Evolutionary conservation across 2,113 vertebrate species (phyloP), one percentile per base, ranked within the genome.

Genomic region (Verasper variegatus): DNA sequence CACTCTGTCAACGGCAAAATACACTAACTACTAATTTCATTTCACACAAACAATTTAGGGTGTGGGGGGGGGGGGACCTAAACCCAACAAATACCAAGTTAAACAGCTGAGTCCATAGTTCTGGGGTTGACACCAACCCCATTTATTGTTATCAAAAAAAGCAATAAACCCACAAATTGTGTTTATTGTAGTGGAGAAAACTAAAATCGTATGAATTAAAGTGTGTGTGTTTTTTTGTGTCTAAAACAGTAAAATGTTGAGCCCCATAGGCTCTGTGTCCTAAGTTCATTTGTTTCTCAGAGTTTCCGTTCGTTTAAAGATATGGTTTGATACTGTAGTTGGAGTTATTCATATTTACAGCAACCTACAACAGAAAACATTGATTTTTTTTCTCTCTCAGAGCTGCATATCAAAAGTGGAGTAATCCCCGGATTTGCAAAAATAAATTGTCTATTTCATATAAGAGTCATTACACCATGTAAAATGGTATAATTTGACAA

Each of bases 1-100:
- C 63, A n/a, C n/a, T 52, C 51, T 21, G 5, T 54, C 51, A 54
- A 54, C 51, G 2, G 20, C 56, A 35, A 68, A 82, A 76, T 65
- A n/a, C 56, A 4, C 56, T 35, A 3, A 42, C 13, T 5, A 64
- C 37, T 67, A 21, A 42, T 54, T 51, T 20, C 14, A 47, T 47
- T 51, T 51, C 7, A 51, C 47, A 51, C 47, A 17, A 51, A 51
- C 47, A 18, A 37, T 47, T 47, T 47, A 47, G 11, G 35, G 35
- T 2, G 35, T 9, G 35, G 35, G 35, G 35, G 31, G 31, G 42
- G 3, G 49, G 4, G 17, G 49, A 23, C 7, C 12, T 14, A 24
- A 12, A 57, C 23, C 13, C 4, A 24, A 51, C 4, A 62, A n/a
- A 31, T 6, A 3, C 45, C 45, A 49, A 49, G 4, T 18, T 49